Evolutionary conservation across 2,113 vertebrate species (phyloP), one percentile per base, ranked within the genome.

Genomic region (Turdus rufiventris): DNA sequence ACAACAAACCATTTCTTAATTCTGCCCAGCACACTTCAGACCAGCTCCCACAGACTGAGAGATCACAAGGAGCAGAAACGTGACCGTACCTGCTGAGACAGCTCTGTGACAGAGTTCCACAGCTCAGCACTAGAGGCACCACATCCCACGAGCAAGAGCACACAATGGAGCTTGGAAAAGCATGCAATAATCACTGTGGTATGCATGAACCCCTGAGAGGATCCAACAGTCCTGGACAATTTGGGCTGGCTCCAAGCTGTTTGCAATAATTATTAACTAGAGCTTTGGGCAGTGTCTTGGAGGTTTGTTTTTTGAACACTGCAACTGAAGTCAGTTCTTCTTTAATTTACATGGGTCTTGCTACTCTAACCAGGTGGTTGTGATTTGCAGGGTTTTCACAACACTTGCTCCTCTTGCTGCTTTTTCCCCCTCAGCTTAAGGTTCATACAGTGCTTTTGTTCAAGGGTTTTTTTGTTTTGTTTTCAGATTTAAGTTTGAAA

Each of bases 101-200:
- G 76, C 60, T 92, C 63, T 36, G 24, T 24, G 56, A n/a, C 61
- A 51, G 26, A 89, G 50, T 94, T 96, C 74, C 91, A 67, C 62
- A 67, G 78, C 72, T 86, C 85, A 89, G 81, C 91, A 56, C 91
- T 93, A 91, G 93, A 94, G 94, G 93, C 96, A 93, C 71, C 82
- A 88, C 86, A 94, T 93, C 54, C 85, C 91, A 63, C 1, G 1
- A 83, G 67, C 60, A 53, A 31, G 58, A 89, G 53, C 36, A 58
- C 66, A 94, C 58, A 89, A 87, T 34, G 43, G 54, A 29, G 58
- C 58, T 63, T 23, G 71, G 34, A 89, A 95, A 94, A 89, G 60
- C 75, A 76, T 91, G 86, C 81, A 89, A 77, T 93, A 96, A 96
- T 88, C 81, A 67, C 71, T 89, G 79, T 83, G 93, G 91, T 93